phyloP scores from a whole-genome alignment of 2,113 vertebrate species.

The Rhabdomys dilectus region DNA sequence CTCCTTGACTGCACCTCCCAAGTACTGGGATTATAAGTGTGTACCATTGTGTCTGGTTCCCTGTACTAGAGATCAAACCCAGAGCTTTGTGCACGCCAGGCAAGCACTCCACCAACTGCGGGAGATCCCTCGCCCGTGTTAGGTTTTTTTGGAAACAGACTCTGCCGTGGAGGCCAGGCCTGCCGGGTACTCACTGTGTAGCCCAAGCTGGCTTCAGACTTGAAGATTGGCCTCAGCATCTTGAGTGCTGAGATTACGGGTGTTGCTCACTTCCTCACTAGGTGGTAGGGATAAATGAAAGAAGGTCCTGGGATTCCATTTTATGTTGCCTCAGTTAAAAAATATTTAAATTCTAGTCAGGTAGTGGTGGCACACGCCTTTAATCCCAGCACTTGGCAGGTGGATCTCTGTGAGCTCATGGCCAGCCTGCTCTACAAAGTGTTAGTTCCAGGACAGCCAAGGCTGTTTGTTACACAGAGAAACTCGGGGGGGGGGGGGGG shows the following conservation, averaged over 20 bases:
- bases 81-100: not conserved
- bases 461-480: not conserved
- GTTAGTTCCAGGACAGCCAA: not conserved
- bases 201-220: not conserved
- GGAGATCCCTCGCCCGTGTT: not conserved
- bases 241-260: not conserved
- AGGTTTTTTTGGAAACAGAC: not conserved
- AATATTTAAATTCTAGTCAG: not conserved
- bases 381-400: not conserved
- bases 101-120: not conserved
- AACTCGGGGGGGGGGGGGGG: too few relatives aligned
- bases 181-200: not conserved
- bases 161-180: not conserved
- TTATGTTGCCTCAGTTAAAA: not conserved
- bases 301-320: not conserved
- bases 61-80: not conserved
- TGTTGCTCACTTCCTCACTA: not conserved
- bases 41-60: not conserved
- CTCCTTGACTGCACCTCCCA: not conserved
- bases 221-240: not conserved
- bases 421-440: not conserved
- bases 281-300: constrained; percentile 34
- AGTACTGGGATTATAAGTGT: not conserved
- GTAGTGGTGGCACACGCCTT: not conserved
- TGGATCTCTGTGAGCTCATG: not conserved